Evolutionary conservation across 2,113 vertebrate genomes (phyloP).

Genomic region (Urocitellus parryii): DNA sequence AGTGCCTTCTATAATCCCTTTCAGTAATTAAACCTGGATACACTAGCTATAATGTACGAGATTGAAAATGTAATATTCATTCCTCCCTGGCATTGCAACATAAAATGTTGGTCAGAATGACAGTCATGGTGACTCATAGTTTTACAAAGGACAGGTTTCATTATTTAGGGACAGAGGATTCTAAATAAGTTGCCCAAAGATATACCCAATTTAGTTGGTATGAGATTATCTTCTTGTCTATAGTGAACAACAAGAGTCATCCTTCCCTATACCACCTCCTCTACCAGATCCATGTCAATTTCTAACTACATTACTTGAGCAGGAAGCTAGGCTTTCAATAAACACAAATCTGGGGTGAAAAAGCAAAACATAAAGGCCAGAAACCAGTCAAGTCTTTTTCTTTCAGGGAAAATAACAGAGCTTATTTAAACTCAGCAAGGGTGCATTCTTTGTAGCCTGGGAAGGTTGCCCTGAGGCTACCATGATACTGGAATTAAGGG

Average conservation of each 20-base stretch:
- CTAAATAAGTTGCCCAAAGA: neutral
- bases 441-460: neutral
- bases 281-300: neutral
- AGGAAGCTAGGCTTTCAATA: neutral
- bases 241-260: neutral
- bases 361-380: neutral
- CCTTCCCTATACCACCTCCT: neutral
- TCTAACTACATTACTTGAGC: neutral
- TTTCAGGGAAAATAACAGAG: neutral
- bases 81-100: neutral
- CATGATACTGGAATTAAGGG: neutral
- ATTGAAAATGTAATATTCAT: neutral
- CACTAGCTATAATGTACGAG: neutral
- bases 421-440: neutral
- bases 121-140: neutral
- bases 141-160: neutral
- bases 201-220: neutral
- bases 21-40: neutral
- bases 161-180: neutral
- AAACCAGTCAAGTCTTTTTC: neutral
- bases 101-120: slow-evolving; percentile 7
- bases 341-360: neutral
- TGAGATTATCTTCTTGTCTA: neutral
- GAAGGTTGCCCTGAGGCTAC: neutral
- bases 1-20: neutral